Evolutionary conservation across 30 jellyfish, hydroid and myxozoan species (phyloP).

Genomic region (Catostylus mosaicus): DNA sequence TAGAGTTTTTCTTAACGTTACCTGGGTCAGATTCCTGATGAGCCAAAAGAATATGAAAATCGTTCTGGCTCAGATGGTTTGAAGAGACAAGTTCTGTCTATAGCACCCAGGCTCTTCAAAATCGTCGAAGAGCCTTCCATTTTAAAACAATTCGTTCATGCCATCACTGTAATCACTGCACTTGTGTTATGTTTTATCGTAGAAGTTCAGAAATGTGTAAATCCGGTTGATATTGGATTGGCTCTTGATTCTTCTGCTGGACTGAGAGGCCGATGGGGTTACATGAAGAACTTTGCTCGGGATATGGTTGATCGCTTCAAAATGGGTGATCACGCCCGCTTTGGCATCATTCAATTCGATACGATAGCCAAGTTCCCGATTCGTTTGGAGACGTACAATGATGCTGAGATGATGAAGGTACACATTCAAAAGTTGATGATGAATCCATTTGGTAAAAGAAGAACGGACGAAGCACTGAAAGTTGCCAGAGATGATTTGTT

Average conservation of each 20-base stretch:
- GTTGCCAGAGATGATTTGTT: slow-evolving; percentile 79
- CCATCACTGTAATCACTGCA: too few relatives aligned
- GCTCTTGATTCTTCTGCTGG: slow-evolving; percentile 93
- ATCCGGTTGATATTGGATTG: slow-evolving; percentile 87
- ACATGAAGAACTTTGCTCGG: slow-evolving; percentile 68
- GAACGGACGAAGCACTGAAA: slow-evolving; percentile 90
- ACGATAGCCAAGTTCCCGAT: slow-evolving; percentile 88
- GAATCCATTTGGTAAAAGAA: slow-evolving; percentile 89
- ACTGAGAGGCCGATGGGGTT: slow-evolving; percentile 85
- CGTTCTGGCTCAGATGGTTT: too few relatives aligned
- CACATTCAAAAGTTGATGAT: slow-evolving; percentile 65
- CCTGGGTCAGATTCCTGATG: too few relatives aligned
- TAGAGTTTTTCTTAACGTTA: too few relatives aligned
- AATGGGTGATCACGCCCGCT: slow-evolving; percentile 86
- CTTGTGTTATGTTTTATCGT: neutral
- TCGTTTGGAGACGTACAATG: slow-evolving; percentile 78
- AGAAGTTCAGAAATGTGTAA: slow-evolving; percentile 52
- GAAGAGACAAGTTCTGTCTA: too few relatives aligned
- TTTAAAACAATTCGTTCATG: too few relatives aligned
- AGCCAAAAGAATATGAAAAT: too few relatives aligned
- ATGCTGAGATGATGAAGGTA: slow-evolving; percentile 69
- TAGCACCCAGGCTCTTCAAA: too few relatives aligned
- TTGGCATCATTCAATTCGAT: slow-evolving; percentile 89
- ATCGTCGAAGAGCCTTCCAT: too few relatives aligned
- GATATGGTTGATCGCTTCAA: slow-evolving; percentile 73